Base-by-base conservation (phyloP, 2,888 invertebrate species). In the Diplolepis rosae region DNA sequence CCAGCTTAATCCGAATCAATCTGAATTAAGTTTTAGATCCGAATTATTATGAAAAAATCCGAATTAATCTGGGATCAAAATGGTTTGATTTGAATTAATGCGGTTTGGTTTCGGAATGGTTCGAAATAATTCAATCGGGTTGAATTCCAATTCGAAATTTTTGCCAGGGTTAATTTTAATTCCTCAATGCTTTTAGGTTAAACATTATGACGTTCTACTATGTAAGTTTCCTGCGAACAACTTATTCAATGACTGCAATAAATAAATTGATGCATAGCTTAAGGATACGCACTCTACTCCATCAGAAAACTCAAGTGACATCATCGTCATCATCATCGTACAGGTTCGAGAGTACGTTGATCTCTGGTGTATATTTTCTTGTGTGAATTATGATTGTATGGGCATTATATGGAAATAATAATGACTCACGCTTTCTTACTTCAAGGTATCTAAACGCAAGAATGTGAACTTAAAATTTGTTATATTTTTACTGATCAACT, bases 101-200 rank as follows among this genome's bases (percentile, higher is more conserved):
- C n/a, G n/a, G n/a, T n/a, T n/a, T n/a, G n/a, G n/a, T n/a, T n/a
- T n/a, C n/a, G n/a, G n/a, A n/a, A n/a, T n/a, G n/a, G n/a, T n/a
- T n/a, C n/a, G n/a, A n/a, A n/a, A n/a, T n/a, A n/a, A n/a, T n/a
- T n/a, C n/a, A n/a, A n/a, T n/a, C n/a, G n/a, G n/a, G n/a, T n/a
- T n/a, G n/a, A n/a, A n/a, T n/a, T n/a, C n/a, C n/a, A n/a, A n/a
- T n/a, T n/a, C n/a, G n/a, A n/a, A n/a, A n/a, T n/a, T n/a, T n/a
- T 71, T 70, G 69, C 45, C n/a, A n/a, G n/a, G n/a, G n/a, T n/a
- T n/a, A n/a, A n/a, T 66, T 71, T 65, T 51, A 73, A 72, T 54
- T 54, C 30, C 54, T 54, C 9, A 54, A 54, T 28, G 28, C 11
- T 35, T 35, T 4, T 39, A 9, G 35, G 2, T 39, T 39, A 13